Base-by-base conservation (phyloP, 1,140 invertebrate species). In the Heliothis virescens region DNA sequence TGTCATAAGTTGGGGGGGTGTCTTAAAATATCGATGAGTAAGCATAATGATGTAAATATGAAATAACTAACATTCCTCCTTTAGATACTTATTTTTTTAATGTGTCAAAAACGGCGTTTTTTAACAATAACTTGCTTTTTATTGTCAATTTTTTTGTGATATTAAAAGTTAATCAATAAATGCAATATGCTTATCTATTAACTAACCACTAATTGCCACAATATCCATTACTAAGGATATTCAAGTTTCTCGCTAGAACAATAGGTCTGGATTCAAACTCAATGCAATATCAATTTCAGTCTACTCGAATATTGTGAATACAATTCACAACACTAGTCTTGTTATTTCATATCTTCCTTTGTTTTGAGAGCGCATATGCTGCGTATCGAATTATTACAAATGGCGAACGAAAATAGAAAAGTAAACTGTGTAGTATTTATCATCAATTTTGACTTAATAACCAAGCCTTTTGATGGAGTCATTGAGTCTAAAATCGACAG, bases 311-410 rank as follows among this genome's bases (percentile, higher is more conserved):
- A n/a, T 16, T 41, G 41, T 9, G 34, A 41, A 41, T 41, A 65
- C 41, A 16, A 16, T 34, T 34, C 52, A 72, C 69, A 72, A 34
- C 50, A 72, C 69, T 72, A 53, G 26, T 15, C 18, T 60, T 50
- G 60, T 78, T 78, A 79, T 73, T 82, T 74, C 50, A 81, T 67
- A 78, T 72, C 71, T 74, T 55, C 65, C 67, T 76, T 74, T 79
- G 75, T 74, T 82, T 78, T 79, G 52, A 13, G 52, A 72, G 15
- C 50, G 21, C 18, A 63, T 67, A n/a, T 62, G 18, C 63, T 55
- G 53, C 52, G 74, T 80, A 76, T 80, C 73, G 53, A 80, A 62
- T 80, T 80, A 80, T 76, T 80, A 60, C 18, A 76, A 67, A 53
- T 67, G 47, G 41, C 16, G 26, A 50, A 34, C 48, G 34, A 55